phyloP scores from a whole-genome alignment of 2,888 invertebrate genomes.

The Steinernema hermaphroditum region DNA sequence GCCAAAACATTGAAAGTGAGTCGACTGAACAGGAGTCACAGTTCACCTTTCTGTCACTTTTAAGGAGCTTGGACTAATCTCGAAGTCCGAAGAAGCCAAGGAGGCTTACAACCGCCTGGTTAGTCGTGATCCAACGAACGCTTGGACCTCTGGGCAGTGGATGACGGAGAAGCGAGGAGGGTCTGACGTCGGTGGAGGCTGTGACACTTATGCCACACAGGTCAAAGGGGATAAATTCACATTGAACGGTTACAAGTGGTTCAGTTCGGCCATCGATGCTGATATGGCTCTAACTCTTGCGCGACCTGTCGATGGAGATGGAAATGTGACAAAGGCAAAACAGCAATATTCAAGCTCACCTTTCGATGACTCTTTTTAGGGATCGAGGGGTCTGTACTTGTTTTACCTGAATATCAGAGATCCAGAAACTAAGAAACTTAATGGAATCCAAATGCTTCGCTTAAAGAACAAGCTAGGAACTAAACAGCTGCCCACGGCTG shows the following conservation, averaged over 20 bases:
- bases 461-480: conserved; percentile 73
- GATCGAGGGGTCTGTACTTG: conserved; percentile 70
- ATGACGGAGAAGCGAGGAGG: conserved; percentile 73
- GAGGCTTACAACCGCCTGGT: conserved; percentile 67
- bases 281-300: conserved; percentile 72
- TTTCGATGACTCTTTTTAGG: conserved; percentile 66
- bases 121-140: conserved; percentile 68
- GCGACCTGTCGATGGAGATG: conserved; percentile 68
- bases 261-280: conserved; percentile 72
- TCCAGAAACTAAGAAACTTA: conserved; percentile 67
- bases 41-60: conserved; percentile 29
- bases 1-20: conserved; percentile 70
- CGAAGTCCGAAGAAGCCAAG: conserved; percentile 41
- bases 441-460: conserved; percentile 70
- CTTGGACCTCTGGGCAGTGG: conserved; percentile 74
- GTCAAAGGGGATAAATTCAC: conserved; percentile 54
- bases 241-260: conserved; percentile 73
- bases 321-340: conserved; percentile 53
- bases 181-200: conserved; percentile 71
- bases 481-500: conserved; percentile 72
- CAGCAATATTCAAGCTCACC: too few species aligned
- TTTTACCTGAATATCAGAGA: conserved; percentile 70
- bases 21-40: too few species aligned
- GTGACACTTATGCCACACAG: conserved; percentile 57
- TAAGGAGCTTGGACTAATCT: conserved; percentile 46